phyloP scores from a whole-genome alignment of 2,113 vertebrate genomes.

The Beaufortia kweichowensis region DNA sequence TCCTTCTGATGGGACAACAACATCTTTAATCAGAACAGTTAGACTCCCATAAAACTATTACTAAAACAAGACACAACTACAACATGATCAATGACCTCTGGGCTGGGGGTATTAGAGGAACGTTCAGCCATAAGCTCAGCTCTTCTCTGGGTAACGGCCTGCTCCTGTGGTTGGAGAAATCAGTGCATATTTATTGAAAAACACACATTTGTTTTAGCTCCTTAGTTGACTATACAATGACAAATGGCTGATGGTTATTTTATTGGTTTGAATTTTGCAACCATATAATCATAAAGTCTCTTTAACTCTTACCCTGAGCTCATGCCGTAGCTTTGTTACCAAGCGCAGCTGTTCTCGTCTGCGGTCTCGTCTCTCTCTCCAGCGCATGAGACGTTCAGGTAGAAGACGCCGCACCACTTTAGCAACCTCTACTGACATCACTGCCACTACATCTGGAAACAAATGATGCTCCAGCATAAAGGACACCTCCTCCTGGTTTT shows the following conservation, averaged over 20 bases:
- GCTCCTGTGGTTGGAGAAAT: slow-evolving; percentile 69
- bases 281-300: background rate
- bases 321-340: slow-evolving; percentile 74
- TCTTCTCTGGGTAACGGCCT: slow-evolving; percentile 80
- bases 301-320: slow-evolving; percentile 72
- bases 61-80: background rate
- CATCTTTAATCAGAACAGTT: background rate
- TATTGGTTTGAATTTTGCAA: background rate
- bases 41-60: background rate
- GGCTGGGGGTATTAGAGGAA: slow-evolving; percentile 35
- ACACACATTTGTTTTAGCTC: background rate
- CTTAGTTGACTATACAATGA: background rate
- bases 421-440: slow-evolving; percentile 75
- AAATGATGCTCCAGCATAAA: slow-evolving; percentile 80
- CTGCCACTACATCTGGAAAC: slow-evolving; percentile 80
- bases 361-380: slow-evolving; percentile 70
- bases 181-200: slow-evolving; percentile 8
- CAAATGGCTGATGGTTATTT: background rate
- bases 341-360: slow-evolving; percentile 69
- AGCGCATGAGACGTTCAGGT: slow-evolving; percentile 74
- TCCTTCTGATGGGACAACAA: background rate
- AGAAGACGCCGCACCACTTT: slow-evolving; percentile 79
- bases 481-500: slow-evolving; percentile 73
- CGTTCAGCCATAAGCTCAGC: slow-evolving; percentile 81
- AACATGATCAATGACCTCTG: slow-evolving; percentile 3